Evolutionary conservation across 2,888 invertebrate species (phyloP).

Genomic region (Adelphocoris suturalis): DNA sequence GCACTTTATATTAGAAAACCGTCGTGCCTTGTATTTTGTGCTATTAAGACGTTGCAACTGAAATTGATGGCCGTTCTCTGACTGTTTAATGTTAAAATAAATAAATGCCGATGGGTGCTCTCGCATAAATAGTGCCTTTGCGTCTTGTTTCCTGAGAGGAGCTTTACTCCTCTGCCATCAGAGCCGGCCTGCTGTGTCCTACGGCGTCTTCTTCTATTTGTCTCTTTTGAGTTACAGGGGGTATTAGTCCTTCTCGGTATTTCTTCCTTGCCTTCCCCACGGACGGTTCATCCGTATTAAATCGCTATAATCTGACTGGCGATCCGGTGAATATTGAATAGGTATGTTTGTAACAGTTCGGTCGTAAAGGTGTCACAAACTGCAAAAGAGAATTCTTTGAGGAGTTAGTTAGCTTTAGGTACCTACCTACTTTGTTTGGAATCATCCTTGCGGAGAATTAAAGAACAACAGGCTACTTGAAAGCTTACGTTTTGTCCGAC

Average conservation of each 20-base stretch:
- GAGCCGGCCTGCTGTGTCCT: not conserved
- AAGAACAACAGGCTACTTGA: too few relatives aligned
- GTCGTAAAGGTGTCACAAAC: too few relatives aligned
- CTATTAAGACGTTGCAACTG: slow-evolving; percentile 71
- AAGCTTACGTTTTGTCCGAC: too few relatives aligned
- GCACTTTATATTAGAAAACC: slow-evolving; percentile 69
- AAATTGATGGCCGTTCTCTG: slow-evolving; percentile 66
- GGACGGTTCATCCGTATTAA: not conserved
- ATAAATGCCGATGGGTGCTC: slow-evolving; percentile 60
- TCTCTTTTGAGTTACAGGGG: slow-evolving; percentile 58
- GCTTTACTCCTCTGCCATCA: slow-evolving; percentile 6
- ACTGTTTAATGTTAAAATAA: slow-evolving; percentile 71
- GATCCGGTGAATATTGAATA: not conserved
- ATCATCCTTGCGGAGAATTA: too few relatives aligned
- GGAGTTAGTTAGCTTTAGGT: too few relatives aligned
- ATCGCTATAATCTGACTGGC: not conserved
- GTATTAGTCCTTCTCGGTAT: slow-evolving; percentile 55
- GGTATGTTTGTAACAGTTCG: not conserved
- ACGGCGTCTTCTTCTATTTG: slow-evolving; percentile 40
- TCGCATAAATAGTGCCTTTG: slow-evolving; percentile 68
- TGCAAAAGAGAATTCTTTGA: too few relatives aligned
- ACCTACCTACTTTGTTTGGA: too few relatives aligned
- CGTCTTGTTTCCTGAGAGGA: slow-evolving; percentile 62
- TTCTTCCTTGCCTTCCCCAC: slow-evolving; percentile 19
- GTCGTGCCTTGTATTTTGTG: slow-evolving; percentile 71